Percentiles rank a stretch among this genome's conserved stretches.
phyloP scores from a whole-genome alignment of 2,888 invertebrate species.

The Empis stercorea region DNA sequence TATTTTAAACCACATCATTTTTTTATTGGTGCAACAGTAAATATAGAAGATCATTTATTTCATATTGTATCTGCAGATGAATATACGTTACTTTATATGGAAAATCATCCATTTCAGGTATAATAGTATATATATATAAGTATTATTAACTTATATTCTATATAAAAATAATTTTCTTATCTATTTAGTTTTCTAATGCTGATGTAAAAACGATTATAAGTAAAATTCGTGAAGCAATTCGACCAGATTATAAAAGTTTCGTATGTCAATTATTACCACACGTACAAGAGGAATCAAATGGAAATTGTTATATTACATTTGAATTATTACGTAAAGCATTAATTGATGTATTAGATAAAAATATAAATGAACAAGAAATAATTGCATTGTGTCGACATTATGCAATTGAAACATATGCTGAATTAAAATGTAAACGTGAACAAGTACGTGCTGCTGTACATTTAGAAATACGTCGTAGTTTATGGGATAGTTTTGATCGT shows the following conservation, averaged over 20 bases:
- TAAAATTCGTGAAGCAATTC: slow-evolving; percentile 56
- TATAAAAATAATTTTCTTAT: neutral
- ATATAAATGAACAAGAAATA: slow-evolving; percentile 70
- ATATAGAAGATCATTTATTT: slow-evolving; percentile 67
- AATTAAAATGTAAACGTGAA: slow-evolving; percentile 32
- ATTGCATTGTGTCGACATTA: slow-evolving; percentile 61
- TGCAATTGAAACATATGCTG: slow-evolving; percentile 45
- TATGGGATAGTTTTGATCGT: slow-evolving; percentile 58
- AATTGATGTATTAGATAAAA: slow-evolving; percentile 49
- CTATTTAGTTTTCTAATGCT: slow-evolving; percentile 54
- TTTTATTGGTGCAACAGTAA: slow-evolving; percentile 68
- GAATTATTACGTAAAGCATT: slow-evolving; percentile 43
- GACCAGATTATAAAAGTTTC: slow-evolving; percentile 61
- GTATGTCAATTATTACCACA: slow-evolving; percentile 51
- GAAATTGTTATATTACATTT: slow-evolving; percentile 21
- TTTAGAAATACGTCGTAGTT: slow-evolving; percentile 52
- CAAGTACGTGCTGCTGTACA: slow-evolving; percentile 52
- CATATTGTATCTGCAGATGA: slow-evolving; percentile 70
- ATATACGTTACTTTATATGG: slow-evolving; percentile 79
- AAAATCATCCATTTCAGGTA: slow-evolving; percentile 60
- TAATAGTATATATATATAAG: slow-evolving; percentile 6
- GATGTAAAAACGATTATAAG: slow-evolving; percentile 58
- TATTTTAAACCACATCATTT: slow-evolving; percentile 69
- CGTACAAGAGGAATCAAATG: slow-evolving; percentile 14
- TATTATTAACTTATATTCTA: too few relatives aligned